These are phyloP conservation scores for Brachionus koreanus DNA, from an alignment of 1,140 invertebrate species.

Conservation along the genomic window DNA sequence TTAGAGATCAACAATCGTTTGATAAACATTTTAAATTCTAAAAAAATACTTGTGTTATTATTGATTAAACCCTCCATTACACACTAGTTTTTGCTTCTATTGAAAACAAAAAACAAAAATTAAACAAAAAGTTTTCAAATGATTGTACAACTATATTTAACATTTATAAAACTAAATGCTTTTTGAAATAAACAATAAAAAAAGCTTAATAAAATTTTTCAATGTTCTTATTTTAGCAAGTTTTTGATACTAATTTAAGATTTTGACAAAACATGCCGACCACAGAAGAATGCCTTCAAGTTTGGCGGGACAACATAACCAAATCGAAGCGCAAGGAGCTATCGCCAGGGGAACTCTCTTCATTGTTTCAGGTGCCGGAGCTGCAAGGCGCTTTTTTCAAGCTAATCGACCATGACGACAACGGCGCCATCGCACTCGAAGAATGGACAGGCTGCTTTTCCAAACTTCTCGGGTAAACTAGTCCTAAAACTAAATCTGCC, in stretches of 20 bases:
- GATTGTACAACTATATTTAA: background rate
- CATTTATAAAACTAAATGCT: background rate
- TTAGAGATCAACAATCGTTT: too few species aligned
- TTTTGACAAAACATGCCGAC: background rate
- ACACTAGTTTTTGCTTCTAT: background rate
- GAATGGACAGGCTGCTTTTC: constrained; percentile 43
- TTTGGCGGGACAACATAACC: constrained; percentile 1
- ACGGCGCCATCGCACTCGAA: constrained; percentile 3
- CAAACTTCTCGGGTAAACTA: constrained; percentile 24
- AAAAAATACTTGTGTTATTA: too few species aligned
- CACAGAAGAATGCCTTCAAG: background rate
- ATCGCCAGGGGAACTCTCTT: background rate
- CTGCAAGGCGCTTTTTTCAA: constrained; percentile 21
- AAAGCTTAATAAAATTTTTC: background rate
- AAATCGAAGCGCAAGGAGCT: constrained; percentile 8
- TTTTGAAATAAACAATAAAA: background rate
- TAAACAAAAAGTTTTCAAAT: background rate
- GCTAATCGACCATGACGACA: constrained; percentile 26
- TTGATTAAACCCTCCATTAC: too few species aligned
- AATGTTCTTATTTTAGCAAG: background rate
- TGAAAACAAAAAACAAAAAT: background rate
- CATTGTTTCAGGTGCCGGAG: background rate
- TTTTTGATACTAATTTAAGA: background rate
- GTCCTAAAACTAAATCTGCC: background rate
- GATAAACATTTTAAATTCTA: too few species aligned